Evolutionary conservation across 2,797 vertebrate species (phyloP).

Genomic region (Amazonetta brasiliensis): DNA sequence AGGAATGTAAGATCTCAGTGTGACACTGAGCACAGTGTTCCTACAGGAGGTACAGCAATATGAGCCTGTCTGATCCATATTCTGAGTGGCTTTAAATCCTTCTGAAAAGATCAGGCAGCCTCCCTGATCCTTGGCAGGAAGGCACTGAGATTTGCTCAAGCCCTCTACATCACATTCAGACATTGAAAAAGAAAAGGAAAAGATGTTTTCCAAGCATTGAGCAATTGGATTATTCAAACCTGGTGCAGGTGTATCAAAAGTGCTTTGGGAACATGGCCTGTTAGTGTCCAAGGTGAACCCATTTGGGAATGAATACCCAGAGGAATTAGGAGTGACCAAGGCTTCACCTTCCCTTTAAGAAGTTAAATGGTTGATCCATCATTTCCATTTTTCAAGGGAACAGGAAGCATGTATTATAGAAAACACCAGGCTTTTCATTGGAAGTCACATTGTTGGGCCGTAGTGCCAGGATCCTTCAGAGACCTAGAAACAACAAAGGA

Average conservation of each 20-base stretch:
- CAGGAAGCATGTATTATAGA: background rate
- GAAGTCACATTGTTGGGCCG: background rate
- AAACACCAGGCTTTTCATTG: background rate
- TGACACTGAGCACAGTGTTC: background rate
- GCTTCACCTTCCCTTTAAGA: background rate
- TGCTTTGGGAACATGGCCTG: background rate
- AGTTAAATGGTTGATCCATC: background rate
- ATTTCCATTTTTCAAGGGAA: background rate
- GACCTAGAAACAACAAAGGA: background rate
- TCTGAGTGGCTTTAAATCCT: background rate
- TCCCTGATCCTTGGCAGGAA: background rate
- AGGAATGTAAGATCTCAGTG: background rate
- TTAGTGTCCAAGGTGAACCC: fast-evolving
- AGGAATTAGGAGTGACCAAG: background rate
- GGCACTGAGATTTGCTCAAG: background rate
- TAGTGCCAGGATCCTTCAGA: background rate
- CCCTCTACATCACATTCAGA: background rate
- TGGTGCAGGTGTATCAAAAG: background rate
- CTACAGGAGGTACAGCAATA: background rate
- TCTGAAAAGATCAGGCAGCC: background rate
- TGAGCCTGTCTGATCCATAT: background rate
- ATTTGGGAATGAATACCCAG: background rate
- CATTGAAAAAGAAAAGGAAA: background rate
- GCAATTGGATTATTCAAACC: background rate
- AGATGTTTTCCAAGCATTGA: background rate